Percentiles rank a stretch among this genome's conserved stretches.
These are phyloP conservation scores for Spodoptera frugiperda DNA, from an alignment of 1,140 invertebrate genomes.

Conservation along the genomic window DNA sequence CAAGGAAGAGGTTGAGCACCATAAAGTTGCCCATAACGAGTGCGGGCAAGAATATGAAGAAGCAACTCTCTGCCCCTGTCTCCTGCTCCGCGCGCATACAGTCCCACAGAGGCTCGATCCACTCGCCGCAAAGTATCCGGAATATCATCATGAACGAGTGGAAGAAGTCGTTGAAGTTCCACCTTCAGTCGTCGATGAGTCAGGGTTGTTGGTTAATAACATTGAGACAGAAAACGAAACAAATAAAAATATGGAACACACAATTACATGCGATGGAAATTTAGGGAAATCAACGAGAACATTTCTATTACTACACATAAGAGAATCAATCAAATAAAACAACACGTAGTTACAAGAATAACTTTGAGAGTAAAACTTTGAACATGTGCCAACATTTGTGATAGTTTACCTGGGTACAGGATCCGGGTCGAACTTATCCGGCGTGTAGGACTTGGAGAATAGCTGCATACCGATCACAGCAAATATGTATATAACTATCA, in stretches of 20 bases:
- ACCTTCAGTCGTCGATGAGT: slow-evolving; percentile 85
- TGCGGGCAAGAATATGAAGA: slow-evolving; percentile 95
- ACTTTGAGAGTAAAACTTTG: neutral
- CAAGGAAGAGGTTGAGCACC: slow-evolving; percentile 98
- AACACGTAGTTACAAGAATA: neutral
- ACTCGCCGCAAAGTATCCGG: slow-evolving; percentile 96
- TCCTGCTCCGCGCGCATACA: slow-evolving; percentile 95
- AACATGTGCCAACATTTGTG: neutral
- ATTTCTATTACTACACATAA: neutral
- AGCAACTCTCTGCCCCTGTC: slow-evolving; percentile 91
- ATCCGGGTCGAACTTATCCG: slow-evolving; percentile 94
- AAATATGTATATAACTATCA: slow-evolving; percentile 98
- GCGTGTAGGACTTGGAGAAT: slow-evolving; percentile 95
- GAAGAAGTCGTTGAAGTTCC: slow-evolving; percentile 98
- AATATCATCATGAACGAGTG: slow-evolving; percentile 99
- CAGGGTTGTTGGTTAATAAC: neutral
- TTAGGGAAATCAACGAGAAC: neutral
- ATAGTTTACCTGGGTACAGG: slow-evolving; percentile 92
- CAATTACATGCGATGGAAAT: neutral
- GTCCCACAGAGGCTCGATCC: slow-evolving; percentile 97
- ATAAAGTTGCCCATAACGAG: slow-evolving; percentile 97
- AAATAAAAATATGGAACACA: neutral
- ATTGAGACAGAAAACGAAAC: neutral
- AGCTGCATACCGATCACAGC: slow-evolving; percentile 97
- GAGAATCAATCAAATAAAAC: neutral